Conservation (phyloP, 2,113 vertebrate genomes). For the Ictidomys tridecemlineatus region DNA sequence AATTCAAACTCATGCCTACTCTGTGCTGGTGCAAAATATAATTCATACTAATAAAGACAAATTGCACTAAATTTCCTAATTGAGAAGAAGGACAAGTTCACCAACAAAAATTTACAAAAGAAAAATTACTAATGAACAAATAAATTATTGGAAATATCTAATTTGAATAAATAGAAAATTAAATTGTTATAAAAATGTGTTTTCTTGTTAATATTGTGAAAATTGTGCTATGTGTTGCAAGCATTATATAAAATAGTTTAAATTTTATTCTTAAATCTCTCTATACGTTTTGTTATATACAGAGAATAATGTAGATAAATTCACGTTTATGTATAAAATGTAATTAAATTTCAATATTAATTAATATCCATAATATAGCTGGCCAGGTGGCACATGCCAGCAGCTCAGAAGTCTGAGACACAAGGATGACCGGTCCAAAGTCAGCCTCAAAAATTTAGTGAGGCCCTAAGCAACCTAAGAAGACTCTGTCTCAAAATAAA, state of each 20-base stretch:
- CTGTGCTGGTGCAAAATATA: neutral
- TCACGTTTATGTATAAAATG: neutral
- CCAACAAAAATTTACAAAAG: neutral
- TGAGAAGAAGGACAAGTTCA: neutral
- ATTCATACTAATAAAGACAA: neutral
- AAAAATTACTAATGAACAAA: neutral
- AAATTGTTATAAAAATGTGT: neutral
- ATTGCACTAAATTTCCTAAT: neutral
- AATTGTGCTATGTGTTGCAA: neutral
- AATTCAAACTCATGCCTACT: neutral
- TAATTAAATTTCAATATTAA: neutral
- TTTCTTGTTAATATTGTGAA: neutral
- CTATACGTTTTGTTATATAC: neutral
- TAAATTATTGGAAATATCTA: neutral
- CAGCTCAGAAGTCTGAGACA: no score
- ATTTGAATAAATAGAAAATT: neutral
- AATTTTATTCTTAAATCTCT: neutral
- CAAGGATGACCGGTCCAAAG: no score
- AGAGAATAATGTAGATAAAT: neutral
- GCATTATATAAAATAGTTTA: neutral
- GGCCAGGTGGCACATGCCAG: no score
- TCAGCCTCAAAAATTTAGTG: no score
- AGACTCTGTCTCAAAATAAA: no score
- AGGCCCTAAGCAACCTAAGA: no score
- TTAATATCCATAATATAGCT: neutral